Evolutionary conservation across 2,797 vertebrate species (phyloP).

Genomic region (Hypotaenidia philippensis): DNA sequence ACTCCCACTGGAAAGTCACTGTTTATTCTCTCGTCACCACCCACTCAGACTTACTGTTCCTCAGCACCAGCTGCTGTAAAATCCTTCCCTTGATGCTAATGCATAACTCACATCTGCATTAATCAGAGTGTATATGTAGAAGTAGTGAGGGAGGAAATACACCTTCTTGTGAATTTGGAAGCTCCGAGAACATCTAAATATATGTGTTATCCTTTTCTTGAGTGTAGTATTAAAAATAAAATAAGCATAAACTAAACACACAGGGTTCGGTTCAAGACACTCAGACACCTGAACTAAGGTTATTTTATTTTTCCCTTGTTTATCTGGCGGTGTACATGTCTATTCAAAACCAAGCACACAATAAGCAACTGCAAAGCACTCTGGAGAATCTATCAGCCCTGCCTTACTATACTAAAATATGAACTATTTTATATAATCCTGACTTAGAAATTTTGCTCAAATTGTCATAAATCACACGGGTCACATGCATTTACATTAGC

Average conservation of each 20-base stretch:
- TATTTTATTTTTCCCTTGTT: neutral
- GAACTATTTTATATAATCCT: neutral
- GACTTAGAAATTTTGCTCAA: neutral
- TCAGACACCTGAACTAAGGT: neutral
- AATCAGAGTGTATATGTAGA: neutral
- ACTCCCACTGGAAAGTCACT: neutral
- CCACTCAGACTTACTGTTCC: neutral
- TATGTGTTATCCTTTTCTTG: neutral
- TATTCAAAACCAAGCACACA: neutral
- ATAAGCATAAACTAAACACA: neutral
- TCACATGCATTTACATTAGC: neutral
- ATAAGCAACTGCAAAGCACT: neutral
- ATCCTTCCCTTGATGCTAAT: neutral
- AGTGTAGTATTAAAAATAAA: neutral
- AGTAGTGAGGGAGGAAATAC: neutral
- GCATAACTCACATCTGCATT: neutral
- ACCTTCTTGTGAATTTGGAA: neutral
- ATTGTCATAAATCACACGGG: neutral
- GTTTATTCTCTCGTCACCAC: slow-evolving; percentile 1
- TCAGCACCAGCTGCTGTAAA: neutral
- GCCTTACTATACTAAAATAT: neutral
- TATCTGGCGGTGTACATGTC: neutral
- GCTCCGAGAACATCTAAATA: neutral
- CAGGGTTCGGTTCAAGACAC: neutral
- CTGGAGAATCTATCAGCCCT: neutral